Evolutionary conservation across 2,113 vertebrate species (phyloP), one percentile per base, ranked within the genome.

Genomic region (Phasianus colchicus): DNA sequence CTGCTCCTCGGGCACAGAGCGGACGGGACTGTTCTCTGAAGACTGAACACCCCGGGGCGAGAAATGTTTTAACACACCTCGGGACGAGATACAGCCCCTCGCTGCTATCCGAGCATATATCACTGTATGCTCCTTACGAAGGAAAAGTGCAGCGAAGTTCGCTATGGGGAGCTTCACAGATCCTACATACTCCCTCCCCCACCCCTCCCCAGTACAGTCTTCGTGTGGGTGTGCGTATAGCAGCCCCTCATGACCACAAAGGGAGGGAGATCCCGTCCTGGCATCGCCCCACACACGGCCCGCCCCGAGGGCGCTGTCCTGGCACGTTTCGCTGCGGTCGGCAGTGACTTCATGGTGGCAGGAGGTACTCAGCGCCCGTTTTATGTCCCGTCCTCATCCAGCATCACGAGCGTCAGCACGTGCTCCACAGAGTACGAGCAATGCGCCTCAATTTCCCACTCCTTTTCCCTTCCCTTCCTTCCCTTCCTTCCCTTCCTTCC

Each of bases 351-450:
- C 11, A 32, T 36, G 24, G 20, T 40, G 7, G 7, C 65, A 36
- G 17, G 5, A 16, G 4, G n/a, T 6, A 48, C 0, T 6, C 4
- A 61, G 5, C 1, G 0, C 14, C 27, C 1, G 0, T 24, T 18
- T 50, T 77, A 64, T 11, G 36, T 63, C 3, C 16, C 0, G 1
- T 9, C 5, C 21, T 30, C 17, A n/a, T 64, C 11, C n/a, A 82
- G 36, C 24, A 54, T 29, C 12, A 7, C 20, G 50, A 50, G 63
- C 8, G 6, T 40, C 69, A 70, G 57, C 9, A 1, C 1, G 2
- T 0, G 3, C 21, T 15, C 12, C 55, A 5, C 34, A 78, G 75
- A 55, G 30, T 8, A 60, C 0, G 0, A 10, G 13, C 13, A 27
- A 67, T 25, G 1, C 12, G 6, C 36, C 36, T 11, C 25, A 38